Base-by-base conservation (phyloP, 2,113 vertebrate species). In the Peromyscus leucopus region DNA sequence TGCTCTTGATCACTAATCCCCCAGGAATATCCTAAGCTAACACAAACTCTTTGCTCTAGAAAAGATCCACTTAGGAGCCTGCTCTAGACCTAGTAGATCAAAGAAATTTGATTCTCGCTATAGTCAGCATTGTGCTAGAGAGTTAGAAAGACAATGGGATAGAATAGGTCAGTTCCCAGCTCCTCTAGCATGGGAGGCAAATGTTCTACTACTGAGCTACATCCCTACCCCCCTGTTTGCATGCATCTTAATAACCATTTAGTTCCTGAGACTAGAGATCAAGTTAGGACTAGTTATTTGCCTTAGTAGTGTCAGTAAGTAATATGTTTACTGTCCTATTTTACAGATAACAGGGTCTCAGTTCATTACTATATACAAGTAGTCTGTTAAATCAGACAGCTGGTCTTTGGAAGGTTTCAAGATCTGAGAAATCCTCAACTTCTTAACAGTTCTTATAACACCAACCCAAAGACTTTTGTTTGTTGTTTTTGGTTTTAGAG, bases 41-140 rank as follows among this genome's bases (percentile, higher is more conserved):
- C 8, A 95, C n/a, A 69, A 83, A 89, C 80, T 86, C n/a, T 33
- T 93, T 63, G 63, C n/a, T 89, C 36, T 59, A 61, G 59, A 74
- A 96, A 89, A 90, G 17, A 67, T 12, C 16, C n/a, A 87, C 48
- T 84, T 87, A 46, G 10, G 48, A 91, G 63, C 26, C 87, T n/a
- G 19, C 31, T 69, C 24, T 82, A 94, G 67, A 42, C n/a, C 33
- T 17, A 55, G 51, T 21, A 63, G 48, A 39, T 65, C 85, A 90
- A 59, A 61, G n/a, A 71, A 75, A 91, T 80, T 42, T 82, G 51
- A 86, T 91, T 83, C 19, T 79, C 72, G 31, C 6, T 86, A 42
- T 2, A 69, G 26, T 26, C 39, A 93, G 76, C 26, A 16, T 55
- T 82, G 16, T 36, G 24, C 67, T 78, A 31, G 83, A 92, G n/a